phyloP scores from a whole-genome alignment of 2,888 invertebrate genomes.

The Poecilus cupreus region DNA sequence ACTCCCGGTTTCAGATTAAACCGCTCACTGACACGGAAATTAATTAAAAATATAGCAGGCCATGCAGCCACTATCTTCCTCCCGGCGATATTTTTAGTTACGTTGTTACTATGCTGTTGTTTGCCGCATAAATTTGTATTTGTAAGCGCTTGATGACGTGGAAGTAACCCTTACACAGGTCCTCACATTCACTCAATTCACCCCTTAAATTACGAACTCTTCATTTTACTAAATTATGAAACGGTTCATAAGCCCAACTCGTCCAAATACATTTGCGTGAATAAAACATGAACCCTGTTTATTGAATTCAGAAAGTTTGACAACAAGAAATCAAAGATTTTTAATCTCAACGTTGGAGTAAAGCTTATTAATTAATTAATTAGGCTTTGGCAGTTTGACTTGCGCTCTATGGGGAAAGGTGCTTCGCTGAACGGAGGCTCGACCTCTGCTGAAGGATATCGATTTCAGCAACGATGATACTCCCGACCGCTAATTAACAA shows the following conservation, averaged over 20 bases:
- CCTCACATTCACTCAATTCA: neutral
- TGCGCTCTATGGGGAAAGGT: neutral
- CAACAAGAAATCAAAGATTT: too few species aligned
- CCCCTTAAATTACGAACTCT: too few species aligned
- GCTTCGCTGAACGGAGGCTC: too few species aligned
- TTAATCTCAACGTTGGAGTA: neutral
- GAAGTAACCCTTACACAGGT: neutral
- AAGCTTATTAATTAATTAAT: neutral
- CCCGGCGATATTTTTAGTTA: neutral
- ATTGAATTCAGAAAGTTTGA: too few species aligned
- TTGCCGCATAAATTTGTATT: too few species aligned
- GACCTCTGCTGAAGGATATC: too few species aligned
- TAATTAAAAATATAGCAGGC: conserved; percentile 45
- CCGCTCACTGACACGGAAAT: conserved; percentile 51
- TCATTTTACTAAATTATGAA: too few species aligned
- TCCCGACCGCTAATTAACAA: too few species aligned
- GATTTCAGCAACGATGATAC: too few species aligned
- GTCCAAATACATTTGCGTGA: too few species aligned
- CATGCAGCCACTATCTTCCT: neutral
- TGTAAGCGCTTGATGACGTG: neutral
- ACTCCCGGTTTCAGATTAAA: conserved; percentile 45
- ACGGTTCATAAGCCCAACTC: too few species aligned
- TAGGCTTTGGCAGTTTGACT: neutral
- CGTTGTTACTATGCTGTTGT: neutral
- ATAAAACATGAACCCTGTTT: too few species aligned